Conservation (phyloP, 2,888 invertebrate genomes). For the Salpingus planirostris region DNA sequence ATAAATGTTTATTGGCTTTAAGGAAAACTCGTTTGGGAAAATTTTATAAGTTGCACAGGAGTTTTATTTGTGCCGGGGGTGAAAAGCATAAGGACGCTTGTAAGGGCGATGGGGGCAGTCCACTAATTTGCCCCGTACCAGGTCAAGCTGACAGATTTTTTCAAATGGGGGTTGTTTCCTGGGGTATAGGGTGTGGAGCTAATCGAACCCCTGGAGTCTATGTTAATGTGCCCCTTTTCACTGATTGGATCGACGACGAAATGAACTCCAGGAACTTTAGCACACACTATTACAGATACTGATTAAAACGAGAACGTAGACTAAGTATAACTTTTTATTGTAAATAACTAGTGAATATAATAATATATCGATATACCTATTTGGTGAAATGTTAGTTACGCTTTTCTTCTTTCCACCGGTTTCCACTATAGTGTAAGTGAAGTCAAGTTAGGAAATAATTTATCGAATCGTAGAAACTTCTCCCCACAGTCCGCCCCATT, state of each 20-base stretch:
- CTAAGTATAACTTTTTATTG: too few relatives aligned
- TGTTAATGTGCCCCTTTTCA: constrained; percentile 57
- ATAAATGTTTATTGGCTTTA: constrained; percentile 51
- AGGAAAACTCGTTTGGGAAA: constrained; percentile 53
- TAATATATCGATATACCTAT: too few relatives aligned
- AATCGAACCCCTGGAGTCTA: constrained; percentile 74
- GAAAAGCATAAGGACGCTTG: constrained; percentile 54
- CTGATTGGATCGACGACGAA: constrained; percentile 63
- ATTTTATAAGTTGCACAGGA: constrained; percentile 53
- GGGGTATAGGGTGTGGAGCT: constrained; percentile 77
- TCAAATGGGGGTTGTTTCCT: constrained; percentile 72
- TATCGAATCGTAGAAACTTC: too few relatives aligned
- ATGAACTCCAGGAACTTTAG: constrained; percentile 43
- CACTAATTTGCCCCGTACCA: constrained; percentile 58
- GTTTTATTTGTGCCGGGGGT: constrained; percentile 53
- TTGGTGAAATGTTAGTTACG: too few relatives aligned
- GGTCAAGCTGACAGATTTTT: constrained; percentile 52
- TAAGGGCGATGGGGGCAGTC: constrained; percentile 45
- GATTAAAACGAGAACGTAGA: constrained; percentile 2
- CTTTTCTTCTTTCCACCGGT: too few relatives aligned
- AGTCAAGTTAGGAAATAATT: too few relatives aligned
- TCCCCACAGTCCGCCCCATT: too few relatives aligned
- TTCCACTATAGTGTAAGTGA: too few relatives aligned
- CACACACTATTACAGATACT: constrained; percentile 20
- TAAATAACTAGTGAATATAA: too few relatives aligned